phyloP scores from a whole-genome alignment of 2,797 vertebrate species.

The Coregonus suidteri region DNA sequence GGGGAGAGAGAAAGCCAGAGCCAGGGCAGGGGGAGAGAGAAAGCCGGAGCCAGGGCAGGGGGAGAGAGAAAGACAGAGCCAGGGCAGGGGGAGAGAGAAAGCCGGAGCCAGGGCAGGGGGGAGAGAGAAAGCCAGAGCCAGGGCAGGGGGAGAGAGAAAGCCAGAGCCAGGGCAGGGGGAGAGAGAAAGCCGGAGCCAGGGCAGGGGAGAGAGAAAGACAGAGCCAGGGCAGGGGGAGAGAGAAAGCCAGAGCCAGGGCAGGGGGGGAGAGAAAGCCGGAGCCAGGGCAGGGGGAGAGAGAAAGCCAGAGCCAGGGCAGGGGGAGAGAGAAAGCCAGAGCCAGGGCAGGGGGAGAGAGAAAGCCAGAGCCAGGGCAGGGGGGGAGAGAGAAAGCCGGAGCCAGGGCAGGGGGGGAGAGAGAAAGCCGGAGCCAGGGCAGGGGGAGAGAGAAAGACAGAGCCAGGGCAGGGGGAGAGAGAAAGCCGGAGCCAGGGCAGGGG shows the following conservation, averaged over 20 bases:
- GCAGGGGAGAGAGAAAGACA: too few relatives aligned
- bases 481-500: not conserved
- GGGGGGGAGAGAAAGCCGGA: too few relatives aligned
- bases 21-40: slow-evolving; percentile 3
- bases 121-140: too few relatives aligned
- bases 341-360: too few relatives aligned
- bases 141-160: not conserved
- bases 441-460: not conserved
- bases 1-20: not conserved
- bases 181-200: not conserved
- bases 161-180: not conserved
- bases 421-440: not conserved
- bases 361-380: slow-evolving; percentile 44
- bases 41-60: not conserved
- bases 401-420: slow-evolving; percentile 11
- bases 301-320: too few relatives aligned
- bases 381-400: slow-evolving; percentile 44
- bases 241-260: too few relatives aligned
- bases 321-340: slow-evolving; percentile 9
- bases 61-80: too few relatives aligned
- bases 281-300: too few relatives aligned
- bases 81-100: not conserved
- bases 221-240: too few relatives aligned
- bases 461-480: not conserved
- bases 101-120: not conserved